phyloP scores from a whole-genome alignment of 2,113 vertebrate species.

The Potamarius usumacintae region DNA sequence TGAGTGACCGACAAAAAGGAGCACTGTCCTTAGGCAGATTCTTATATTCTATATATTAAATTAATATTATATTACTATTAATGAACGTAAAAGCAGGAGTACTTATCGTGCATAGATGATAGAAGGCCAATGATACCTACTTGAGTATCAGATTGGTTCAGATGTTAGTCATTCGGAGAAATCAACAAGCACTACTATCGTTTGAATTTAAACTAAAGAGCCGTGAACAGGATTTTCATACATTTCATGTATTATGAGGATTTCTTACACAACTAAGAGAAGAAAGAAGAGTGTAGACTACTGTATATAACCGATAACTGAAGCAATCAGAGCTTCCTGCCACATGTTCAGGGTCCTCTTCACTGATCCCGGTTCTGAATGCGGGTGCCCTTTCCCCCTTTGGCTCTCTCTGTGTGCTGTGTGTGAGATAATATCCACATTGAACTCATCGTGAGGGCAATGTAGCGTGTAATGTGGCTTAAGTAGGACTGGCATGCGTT shows the following conservation, averaged over 20 bases:
- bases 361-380: constrained; percentile 72
- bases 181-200: neutral
- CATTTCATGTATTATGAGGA: neutral
- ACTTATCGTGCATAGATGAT: neutral
- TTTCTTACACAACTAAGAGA: neutral
- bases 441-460: constrained; percentile 78
- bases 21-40: too few species aligned
- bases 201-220: neutral
- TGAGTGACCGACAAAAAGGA: neutral
- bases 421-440: constrained; percentile 76
- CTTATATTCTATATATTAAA: neutral
- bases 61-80: neutral
- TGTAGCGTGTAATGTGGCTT: constrained; percentile 79
- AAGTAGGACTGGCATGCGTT: constrained; percentile 79
- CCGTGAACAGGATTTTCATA: constrained; percentile 6
- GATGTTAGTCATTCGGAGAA: neutral
- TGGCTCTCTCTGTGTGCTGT: constrained; percentile 67
- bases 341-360: constrained; percentile 69
- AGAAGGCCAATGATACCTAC: neutral
- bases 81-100: neutral
- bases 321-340: constrained; percentile 43
- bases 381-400: constrained; percentile 52
- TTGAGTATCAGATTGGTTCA: neutral
- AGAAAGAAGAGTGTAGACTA: neutral
- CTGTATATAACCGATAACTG: neutral